phyloP scores from a whole-genome alignment of 2,888 invertebrate genomes.

The Ischnura elegans region DNA sequence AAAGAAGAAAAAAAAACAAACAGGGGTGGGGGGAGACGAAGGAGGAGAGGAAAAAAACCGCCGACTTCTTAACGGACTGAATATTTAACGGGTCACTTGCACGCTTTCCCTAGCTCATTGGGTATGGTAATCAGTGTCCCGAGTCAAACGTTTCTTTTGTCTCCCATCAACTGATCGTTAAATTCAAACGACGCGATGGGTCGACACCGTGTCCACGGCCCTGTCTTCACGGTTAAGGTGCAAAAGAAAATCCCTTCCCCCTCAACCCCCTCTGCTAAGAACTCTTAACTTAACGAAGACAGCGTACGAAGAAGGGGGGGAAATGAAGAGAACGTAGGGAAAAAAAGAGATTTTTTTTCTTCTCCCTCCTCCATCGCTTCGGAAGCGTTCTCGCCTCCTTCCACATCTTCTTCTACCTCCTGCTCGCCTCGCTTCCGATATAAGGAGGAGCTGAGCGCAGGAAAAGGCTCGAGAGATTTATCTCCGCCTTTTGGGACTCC shows the following conservation, averaged over 20 bases:
- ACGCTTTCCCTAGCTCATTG: neutral
- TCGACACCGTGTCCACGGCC: conserved; percentile 21
- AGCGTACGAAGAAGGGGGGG: neutral
- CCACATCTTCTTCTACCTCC: neutral
- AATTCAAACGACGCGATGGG: conserved; percentile 8
- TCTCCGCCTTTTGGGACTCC: conserved; percentile 46
- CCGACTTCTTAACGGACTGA: conserved; percentile 7
- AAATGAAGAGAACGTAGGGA: neutral
- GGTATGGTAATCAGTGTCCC: conserved; percentile 27
- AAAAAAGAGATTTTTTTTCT: neutral
- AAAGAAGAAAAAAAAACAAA: neutral
- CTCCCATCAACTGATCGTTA: conserved; percentile 35
- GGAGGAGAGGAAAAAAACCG: neutral
- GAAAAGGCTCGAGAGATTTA: conserved; percentile 45
- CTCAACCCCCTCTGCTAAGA: too few relatives aligned
- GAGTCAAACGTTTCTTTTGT: conserved; percentile 38
- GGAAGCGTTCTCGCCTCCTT: neutral
- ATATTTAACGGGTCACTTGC: neutral
- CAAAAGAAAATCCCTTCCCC: conserved; percentile 51
- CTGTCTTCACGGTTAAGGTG: conserved; percentile 44
- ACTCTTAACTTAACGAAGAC: conserved; percentile 16
- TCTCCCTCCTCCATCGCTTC: neutral
- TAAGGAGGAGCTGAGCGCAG: conserved; percentile 38
- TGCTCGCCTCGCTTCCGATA: conserved; percentile 38
- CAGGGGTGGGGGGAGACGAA: too few relatives aligned